These are phyloP conservation scores for Tapirus indicus DNA, from an alignment of 2,797 vertebrate species.

Conservation along the genomic window DNA sequence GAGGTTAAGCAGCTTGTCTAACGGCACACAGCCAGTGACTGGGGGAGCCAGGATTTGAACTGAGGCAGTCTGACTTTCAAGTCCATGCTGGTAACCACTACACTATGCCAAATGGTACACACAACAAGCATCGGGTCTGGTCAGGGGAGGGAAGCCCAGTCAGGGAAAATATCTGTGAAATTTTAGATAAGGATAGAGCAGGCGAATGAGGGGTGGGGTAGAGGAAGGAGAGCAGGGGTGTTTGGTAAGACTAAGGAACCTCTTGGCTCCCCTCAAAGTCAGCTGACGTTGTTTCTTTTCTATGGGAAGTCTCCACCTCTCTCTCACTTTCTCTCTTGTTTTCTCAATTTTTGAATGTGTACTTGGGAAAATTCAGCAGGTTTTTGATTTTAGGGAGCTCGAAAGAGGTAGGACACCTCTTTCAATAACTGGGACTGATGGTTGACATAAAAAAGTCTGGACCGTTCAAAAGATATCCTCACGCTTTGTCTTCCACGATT, in stretches of 20 bases:
- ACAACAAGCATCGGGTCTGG: not conserved
- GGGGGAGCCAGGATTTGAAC: not conserved
- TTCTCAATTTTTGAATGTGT: not conserved
- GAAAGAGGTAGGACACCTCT: not conserved
- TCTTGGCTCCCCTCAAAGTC: not conserved
- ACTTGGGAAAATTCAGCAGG: not conserved
- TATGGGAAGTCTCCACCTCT: not conserved
- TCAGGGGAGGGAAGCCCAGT: not conserved
- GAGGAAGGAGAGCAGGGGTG: not conserved
- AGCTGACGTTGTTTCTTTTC: not conserved
- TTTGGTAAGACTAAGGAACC: not conserved
- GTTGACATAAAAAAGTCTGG: not conserved
- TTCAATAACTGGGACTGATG: not conserved
- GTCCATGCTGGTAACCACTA: too few species aligned
- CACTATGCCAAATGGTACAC: not conserved
- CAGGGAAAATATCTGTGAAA: not conserved
- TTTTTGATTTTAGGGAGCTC: slow-evolving; percentile 2
- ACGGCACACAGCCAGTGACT: not conserved
- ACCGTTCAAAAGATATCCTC: not conserved
- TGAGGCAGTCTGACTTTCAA: not conserved
- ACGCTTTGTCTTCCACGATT: not conserved
- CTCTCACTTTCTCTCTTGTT: not conserved
- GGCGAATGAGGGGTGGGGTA: not conserved
- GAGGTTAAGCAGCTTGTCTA: not conserved
- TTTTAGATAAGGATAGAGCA: not conserved